A percentile compares a stretch with the other conserved stretches of the same genome.
Evolutionary conservation across 2,797 vertebrate genomes (phyloP).

Genomic region (Phoebastria nigripes): DNA sequence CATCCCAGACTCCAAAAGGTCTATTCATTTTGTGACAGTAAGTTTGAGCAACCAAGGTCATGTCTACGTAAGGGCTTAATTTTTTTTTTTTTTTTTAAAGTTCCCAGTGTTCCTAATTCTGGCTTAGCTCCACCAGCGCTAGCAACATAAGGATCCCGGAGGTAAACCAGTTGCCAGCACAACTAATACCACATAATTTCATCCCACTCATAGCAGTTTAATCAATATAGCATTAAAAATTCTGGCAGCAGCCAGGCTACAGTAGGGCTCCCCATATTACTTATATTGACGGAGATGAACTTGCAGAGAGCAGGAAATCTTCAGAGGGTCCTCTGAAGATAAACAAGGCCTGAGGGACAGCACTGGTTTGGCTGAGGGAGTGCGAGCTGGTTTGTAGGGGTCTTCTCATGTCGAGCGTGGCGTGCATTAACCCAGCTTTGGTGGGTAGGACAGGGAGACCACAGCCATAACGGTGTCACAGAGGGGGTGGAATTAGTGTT

Average conservation of each 20-base stretch:
- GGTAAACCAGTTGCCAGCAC: slow-evolving; percentile 61
- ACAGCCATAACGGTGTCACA: background rate
- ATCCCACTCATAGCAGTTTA: slow-evolving; percentile 57
- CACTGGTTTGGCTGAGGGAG: background rate
- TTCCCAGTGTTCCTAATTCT: slow-evolving; percentile 44
- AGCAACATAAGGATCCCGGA: slow-evolving; percentile 31
- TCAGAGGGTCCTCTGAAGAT: slow-evolving; percentile 29
- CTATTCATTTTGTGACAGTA: background rate
- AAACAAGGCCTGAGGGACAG: background rate
- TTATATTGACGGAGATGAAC: background rate
- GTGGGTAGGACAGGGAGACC: background rate
- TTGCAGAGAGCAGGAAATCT: background rate
- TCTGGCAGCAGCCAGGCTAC: slow-evolving; percentile 34
- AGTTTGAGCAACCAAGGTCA: slow-evolving; percentile 7
- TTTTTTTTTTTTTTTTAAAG: background rate
- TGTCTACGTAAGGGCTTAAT: background rate
- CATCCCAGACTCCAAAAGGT: background rate
- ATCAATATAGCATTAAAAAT: slow-evolving; percentile 62
- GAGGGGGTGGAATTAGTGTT: background rate
- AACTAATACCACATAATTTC: slow-evolving; percentile 62
- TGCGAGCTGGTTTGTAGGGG: background rate
- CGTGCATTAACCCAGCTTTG: background rate
- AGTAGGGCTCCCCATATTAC: slow-evolving; percentile 30
- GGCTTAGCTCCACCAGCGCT: slow-evolving; percentile 38
- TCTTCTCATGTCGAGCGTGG: background rate